Percentiles rank a stretch among this genome's conserved stretches.
Conservation (phyloP, 2,888 invertebrate species). For the Cacoxenus indagator region DNA sequence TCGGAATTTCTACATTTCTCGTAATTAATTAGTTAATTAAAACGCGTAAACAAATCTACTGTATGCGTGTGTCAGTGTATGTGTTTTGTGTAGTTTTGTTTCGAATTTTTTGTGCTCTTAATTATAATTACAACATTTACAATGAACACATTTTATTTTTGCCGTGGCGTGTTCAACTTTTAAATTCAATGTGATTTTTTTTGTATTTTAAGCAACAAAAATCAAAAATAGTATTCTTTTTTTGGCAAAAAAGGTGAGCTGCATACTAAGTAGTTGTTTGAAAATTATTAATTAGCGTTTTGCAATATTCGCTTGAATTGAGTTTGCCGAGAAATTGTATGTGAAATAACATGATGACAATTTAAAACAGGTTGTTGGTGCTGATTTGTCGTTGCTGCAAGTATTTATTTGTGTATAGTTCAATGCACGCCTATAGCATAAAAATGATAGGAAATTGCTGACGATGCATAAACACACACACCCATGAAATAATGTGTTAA, state of each 20-base stretch:
- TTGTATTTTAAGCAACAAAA: not conserved
- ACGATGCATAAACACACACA: no score
- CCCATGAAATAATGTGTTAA: no score
- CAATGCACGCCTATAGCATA: slow-evolving; percentile 15
- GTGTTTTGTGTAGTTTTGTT: not conserved
- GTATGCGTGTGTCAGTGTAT: not conserved
- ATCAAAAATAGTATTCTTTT: not conserved
- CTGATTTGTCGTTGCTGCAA: not conserved
- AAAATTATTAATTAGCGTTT: not conserved
- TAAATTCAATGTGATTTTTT: not conserved
- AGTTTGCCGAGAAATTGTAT: slow-evolving; percentile 31
- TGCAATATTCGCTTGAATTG: no score
- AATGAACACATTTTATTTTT: not conserved
- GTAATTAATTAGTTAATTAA: slow-evolving; percentile 15
- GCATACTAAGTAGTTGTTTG: not conserved
- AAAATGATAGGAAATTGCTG: slow-evolving; percentile 5
- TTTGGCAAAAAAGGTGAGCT: not conserved
- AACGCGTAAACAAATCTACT: slow-evolving; percentile 17
- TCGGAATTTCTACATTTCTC: not conserved
- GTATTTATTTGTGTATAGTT: slow-evolving; percentile 27
- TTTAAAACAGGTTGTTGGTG: slow-evolving; percentile 29
- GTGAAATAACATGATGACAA: slow-evolving; percentile 48
- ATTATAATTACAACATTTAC: not conserved
- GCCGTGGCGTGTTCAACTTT: not conserved
- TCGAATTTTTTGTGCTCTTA: not conserved